Base-by-base conservation (phyloP, 1,140 invertebrate genomes). In the Psilanteris sp. region DNA sequence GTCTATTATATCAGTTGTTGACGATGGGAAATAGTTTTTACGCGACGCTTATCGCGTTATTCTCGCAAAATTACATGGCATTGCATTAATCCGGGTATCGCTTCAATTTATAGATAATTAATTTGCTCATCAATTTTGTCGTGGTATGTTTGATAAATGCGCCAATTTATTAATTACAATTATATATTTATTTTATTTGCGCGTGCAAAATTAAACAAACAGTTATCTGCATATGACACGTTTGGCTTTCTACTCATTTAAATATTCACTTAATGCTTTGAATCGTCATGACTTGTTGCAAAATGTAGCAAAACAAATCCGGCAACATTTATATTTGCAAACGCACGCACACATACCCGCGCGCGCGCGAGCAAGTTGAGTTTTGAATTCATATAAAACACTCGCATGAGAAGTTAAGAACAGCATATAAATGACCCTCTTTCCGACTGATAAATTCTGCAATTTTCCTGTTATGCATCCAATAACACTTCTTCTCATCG, bases 381-480 rank as follows among this genome's bases (percentile, higher is more conserved):
- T 20, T 6, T 2, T 20, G 18, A 3, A 3, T 20, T 20, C 18
- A 20, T 20, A 20, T 3, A 20, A n/a, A n/a, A n/a, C n/a, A n/a
- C n/a, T 20, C 18, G 18, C 18, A 20, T 27, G n/a, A 39, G 20
- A 20, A 9, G 4, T 20, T 18, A 3, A n/a, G 9, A 39, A 39
- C 10, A 20, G 15, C n/a, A 1, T 20, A 20, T 20, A 20, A 39
- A 39, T 18, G 16, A 20, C 16, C 15, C 10, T 32, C 31, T 32
- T 32, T 7, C 7, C 5, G 2, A 8, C 3, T 27, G 22, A 27
- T 27, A 44, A 27, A 44, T 44, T n/a, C 11, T 15, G 15, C 24
- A 7, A 44, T 44, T 44, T 44, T 13, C 41, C 29, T 44, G 41
- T 44, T 44, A 44, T 10, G 41, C 15, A 13, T 29, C 22, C 27